Evolutionary conservation across 2,797 vertebrate genomes (phyloP), one percentile per base, ranked within the genome.

Genomic region (Parauchenoglanis punctatus): DNA sequence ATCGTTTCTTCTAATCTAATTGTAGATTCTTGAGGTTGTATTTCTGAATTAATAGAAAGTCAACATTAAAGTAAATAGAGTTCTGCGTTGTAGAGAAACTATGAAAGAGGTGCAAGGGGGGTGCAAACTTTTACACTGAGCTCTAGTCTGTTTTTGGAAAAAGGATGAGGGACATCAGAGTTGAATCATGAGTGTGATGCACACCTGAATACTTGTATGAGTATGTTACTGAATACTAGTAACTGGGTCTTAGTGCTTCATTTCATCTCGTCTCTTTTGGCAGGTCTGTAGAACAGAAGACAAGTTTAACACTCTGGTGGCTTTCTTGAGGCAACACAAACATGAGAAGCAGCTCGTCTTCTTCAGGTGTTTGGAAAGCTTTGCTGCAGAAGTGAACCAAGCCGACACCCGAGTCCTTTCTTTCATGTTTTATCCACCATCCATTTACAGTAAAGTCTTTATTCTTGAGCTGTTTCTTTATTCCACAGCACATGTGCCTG

Each of bases 251-350:
- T 28, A 25, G 10, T 67, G n/a, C 5, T 59, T 25, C 7, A 78
- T 65, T 86, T 4, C 58, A 25, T n/a, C 0, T 76, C 1, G 3
- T 73, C 40, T 40, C 20, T 35, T 3, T 63, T 73, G 72, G 10
- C 86, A 99, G 99, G 94, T 98, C 0, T 99, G 97, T 88, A 95
- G 95, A 91, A 91, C 97, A 0, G 97, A 99, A 82, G 95, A 99
- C 86, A 99, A 99, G 87, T 99, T 99, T 90, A 99, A 99, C 93
- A 96, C 94, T 90, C 92, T 99, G 92, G 97, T 99, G 89, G 94
- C 98, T 70, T 99, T 99, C 91, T 96, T 99, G 84, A 93, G 94
- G 44, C 97, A 96, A 85, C 97, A 96, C 92, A 99, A 98, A 87
- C 95, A 96, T 0, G 96, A 99, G 89, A 99, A 99, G 88, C 96